Base-by-base conservation (phyloP, 2,888 invertebrate genomes). In the Drosophila robusta region DNA sequence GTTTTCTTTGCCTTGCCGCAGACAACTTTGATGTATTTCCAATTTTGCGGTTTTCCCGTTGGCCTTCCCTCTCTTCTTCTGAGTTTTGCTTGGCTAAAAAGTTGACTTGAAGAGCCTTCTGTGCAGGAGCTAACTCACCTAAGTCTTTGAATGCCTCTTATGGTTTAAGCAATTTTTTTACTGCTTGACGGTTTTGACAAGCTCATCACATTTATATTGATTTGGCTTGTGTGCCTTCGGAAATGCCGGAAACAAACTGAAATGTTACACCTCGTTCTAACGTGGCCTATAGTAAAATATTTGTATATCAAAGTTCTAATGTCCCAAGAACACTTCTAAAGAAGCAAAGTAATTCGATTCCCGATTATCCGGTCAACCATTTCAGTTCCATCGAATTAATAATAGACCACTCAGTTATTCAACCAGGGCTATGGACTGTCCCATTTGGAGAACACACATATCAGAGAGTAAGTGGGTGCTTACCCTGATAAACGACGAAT, bases 11-110 rank as follows among this genome's bases (percentile, higher is more conserved):
- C 24, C 44, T 47, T 69, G 70, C 68, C 69, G 70, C 65, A 71
- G 71, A 75, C 80, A 87, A 80, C 80, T 87, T 84, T 87, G 78
- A 85, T 84, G 85, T 73, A 78, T 87, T 89, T 87, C 73, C 75
- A 77, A 87, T 83, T 86, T 80, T 78, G 87, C 67, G 78, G 83
- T 77, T 85, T 85, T 69, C 66, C 61, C 67, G 67, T 57, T 54
- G n/a, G 18, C 16, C 42, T 38, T 39, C 36, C n/a, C 39, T 45
- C 36, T 16, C 32, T 39, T 38, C 38, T 16, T 18, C 22, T 11
- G 18, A 18, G 47, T 47, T 32, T 47, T 41, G 57, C 56, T 38
- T 41, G 49, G 41, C 52, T 49, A 44, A 64, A 70, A 65, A 72
- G 39, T 56, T 75, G 75, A 63, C 70, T 61, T 45, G 38, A 51